Conservation (phyloP, 1,140 invertebrate genomes). For the Armadillidium nasatum region DNA sequence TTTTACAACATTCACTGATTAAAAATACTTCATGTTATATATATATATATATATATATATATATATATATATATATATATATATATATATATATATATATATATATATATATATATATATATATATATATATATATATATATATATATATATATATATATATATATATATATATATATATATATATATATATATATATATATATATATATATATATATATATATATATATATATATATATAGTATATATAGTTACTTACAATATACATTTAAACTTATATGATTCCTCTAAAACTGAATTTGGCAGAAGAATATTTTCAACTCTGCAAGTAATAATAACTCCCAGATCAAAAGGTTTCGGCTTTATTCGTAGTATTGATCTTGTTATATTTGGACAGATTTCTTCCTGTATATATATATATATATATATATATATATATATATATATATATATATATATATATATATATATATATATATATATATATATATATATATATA, state of each 20-base stretch:
- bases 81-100: too few species aligned
- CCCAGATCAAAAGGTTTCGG: slow-evolving; percentile 62
- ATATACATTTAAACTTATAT: slow-evolving; percentile 76
- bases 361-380: slow-evolving; percentile 31
- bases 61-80: too few species aligned
- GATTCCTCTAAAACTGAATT: slow-evolving; percentile 71
- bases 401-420: slow-evolving; percentile 21
- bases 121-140: too few species aligned
- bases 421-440: slow-evolving; percentile 24
- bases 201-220: slow-evolving; percentile 20
- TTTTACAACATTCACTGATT: too few species aligned
- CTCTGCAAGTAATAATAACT: slow-evolving; percentile 72
- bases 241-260: slow-evolving; percentile 60
- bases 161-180: too few species aligned
- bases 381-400: slow-evolving; percentile 33
- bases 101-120: too few species aligned
- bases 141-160: too few species aligned
- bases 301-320: slow-evolving; percentile 65
- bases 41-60: too few species aligned
- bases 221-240: slow-evolving; percentile 21
- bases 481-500: too few species aligned
- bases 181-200: slow-evolving; percentile 21
- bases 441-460: not conserved
- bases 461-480: too few species aligned
- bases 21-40: too few species aligned